These are phyloP conservation scores for Tetanocera ferruginea DNA, from an alignment of 2,888 invertebrate species.

Conservation along the genomic window DNA sequence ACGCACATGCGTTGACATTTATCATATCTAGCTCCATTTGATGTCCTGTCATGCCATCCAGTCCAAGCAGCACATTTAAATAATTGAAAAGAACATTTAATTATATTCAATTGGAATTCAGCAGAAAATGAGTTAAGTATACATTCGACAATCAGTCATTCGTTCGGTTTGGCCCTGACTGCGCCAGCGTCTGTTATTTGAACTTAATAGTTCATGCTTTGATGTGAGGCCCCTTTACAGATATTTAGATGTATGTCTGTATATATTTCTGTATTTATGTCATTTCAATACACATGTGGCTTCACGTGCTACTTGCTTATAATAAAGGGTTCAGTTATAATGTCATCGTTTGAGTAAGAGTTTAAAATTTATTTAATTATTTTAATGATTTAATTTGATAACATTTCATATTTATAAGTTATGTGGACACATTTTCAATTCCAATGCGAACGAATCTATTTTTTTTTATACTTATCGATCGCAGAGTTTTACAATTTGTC, in stretches of 20 bases:
- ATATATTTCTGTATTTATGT: not conserved
- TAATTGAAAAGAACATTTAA: conserved; percentile 23
- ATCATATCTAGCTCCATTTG: not conserved
- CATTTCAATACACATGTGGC: not conserved
- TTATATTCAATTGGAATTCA: conserved; percentile 18
- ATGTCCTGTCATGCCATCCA: not conserved
- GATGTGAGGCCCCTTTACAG: not conserved
- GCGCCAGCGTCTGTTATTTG: conserved; percentile 10
- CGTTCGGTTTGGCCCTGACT: not conserved
- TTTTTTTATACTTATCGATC: no score
- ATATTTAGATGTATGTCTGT: not conserved
- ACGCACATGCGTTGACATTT: conserved; percentile 5
- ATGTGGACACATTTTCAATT: not conserved
- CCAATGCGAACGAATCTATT: no score
- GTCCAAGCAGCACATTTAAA: conserved; percentile 1
- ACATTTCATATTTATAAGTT: not conserved
- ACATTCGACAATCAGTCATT: conserved; percentile 1
- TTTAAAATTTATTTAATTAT: conserved; percentile 15
- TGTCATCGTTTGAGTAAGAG: not conserved
- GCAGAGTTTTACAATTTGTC: no score
- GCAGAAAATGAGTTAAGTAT: conserved; percentile 11
- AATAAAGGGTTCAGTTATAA: conserved; percentile 12
- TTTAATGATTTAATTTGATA: conserved; percentile 28
- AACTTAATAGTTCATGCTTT: conserved; percentile 1
- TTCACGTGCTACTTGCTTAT: not conserved